These are phyloP conservation scores for Allygus modestus DNA, from an alignment of 2,888 invertebrate species.

Conservation along the genomic window DNA sequence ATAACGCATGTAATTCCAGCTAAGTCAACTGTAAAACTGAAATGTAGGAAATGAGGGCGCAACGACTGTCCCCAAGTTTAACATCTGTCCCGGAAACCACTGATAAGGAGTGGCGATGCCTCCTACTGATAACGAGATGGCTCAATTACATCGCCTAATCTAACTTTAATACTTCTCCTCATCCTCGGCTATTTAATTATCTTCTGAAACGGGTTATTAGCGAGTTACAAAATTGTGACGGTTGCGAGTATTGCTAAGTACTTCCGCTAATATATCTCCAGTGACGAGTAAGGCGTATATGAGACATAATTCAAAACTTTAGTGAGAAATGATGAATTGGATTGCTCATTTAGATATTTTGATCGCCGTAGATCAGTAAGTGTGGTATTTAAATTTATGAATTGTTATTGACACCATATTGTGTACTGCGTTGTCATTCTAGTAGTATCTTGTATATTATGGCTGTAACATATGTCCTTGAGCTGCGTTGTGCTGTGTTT, in stretches of 20 bases:
- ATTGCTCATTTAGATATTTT: too few species aligned
- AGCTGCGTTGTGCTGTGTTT: too few species aligned
- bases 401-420: too few species aligned
- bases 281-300: too few species aligned
- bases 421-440: too few species aligned
- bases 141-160: constrained; percentile 30
- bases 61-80: constrained; percentile 28
- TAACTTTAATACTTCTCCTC: constrained; percentile 38
- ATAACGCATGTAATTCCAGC: too few species aligned
- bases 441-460: too few species aligned
- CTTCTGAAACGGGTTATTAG: not conserved
- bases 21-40: constrained; percentile 11
- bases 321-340: too few species aligned
- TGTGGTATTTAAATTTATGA: too few species aligned
- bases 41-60: constrained; percentile 15
- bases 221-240: constrained; percentile 12
- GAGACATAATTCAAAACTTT: too few species aligned
- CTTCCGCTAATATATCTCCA: not conserved
- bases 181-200: not conserved
- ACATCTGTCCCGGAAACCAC: constrained; percentile 47
- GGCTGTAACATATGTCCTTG: too few species aligned
- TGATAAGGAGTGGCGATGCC: constrained; percentile 18
- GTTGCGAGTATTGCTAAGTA: not conserved
- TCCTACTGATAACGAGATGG: constrained; percentile 22
- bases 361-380: too few species aligned